A percentile compares a stretch with the other conserved stretches of the same genome.
Evolutionary conservation across 2,797 vertebrate species (phyloP).

Genomic region (Pelobates cultripes): DNA sequence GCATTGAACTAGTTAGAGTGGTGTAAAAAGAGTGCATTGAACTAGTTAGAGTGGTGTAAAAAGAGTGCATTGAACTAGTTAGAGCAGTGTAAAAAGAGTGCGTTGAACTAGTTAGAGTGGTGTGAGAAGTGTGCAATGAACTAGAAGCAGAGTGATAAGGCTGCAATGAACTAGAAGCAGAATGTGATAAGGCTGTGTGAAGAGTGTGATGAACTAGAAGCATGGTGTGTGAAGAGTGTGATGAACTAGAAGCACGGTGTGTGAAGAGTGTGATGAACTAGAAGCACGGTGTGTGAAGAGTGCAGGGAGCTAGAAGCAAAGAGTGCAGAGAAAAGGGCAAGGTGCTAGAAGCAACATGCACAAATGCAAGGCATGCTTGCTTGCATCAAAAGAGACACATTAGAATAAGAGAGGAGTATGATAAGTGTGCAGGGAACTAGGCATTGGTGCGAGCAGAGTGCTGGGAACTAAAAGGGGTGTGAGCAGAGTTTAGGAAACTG

Average conservation of each 20-base stretch:
- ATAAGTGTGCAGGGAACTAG: neutral
- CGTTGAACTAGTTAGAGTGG: too few relatives aligned
- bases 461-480: neutral
- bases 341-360: neutral
- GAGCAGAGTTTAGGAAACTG: neutral
- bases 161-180: neutral
- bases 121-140: neutral
- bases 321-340: neutral
- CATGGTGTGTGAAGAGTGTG: neutral
- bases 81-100: too few relatives aligned
- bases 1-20: too few relatives aligned
- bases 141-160: neutral
- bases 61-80: too few relatives aligned
- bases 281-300: neutral
- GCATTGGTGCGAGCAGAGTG: neutral
- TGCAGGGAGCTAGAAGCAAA: too few relatives aligned
- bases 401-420: too few relatives aligned
- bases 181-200: too few relatives aligned
- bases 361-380: too few relatives aligned
- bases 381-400: too few relatives aligned
- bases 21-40: too few relatives aligned
- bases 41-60: too few relatives aligned
- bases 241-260: neutral
- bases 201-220: too few relatives aligned
- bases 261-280: neutral